These are phyloP conservation scores for Emydocephalus ijimae DNA, from an alignment of 2,113 vertebrate species.

Conservation along the genomic window DNA sequence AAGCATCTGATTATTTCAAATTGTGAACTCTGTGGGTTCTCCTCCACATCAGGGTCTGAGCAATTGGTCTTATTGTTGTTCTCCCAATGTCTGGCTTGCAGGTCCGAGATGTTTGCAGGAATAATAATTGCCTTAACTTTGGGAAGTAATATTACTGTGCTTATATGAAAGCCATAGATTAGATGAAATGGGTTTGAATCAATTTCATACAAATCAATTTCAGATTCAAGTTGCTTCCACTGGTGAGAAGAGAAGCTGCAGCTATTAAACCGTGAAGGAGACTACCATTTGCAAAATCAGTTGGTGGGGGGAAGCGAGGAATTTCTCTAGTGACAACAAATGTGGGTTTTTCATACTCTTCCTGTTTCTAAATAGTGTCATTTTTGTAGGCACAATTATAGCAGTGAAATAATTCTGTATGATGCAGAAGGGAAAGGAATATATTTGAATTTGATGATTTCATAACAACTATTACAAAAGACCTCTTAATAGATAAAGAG, in stretches of 20 bases:
- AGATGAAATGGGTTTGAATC: background rate
- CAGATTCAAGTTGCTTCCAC: background rate
- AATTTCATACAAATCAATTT: background rate
- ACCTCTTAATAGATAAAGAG: background rate
- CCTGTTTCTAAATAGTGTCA: background rate
- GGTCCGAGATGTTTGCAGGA: background rate
- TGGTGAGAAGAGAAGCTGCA: background rate
- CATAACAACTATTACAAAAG: conserved; percentile 28
- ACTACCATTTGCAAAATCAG: background rate
- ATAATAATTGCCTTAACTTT: background rate
- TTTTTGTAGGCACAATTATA: conserved; percentile 2
- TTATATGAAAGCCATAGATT: background rate
- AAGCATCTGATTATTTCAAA: background rate
- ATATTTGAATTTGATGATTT: conserved; percentile 41
- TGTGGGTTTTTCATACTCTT: background rate
- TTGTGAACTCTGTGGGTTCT: background rate
- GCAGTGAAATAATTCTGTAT: conserved; percentile 26
- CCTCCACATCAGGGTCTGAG: background rate
- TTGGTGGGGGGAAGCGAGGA: background rate
- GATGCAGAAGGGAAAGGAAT: conserved; percentile 20
- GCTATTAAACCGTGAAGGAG: background rate
- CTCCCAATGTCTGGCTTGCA: background rate
- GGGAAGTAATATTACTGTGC: background rate
- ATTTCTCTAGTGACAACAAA: background rate
- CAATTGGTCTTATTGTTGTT: background rate